Conservation (phyloP, 2,888 invertebrate species). For the Dusona sp. region DNA sequence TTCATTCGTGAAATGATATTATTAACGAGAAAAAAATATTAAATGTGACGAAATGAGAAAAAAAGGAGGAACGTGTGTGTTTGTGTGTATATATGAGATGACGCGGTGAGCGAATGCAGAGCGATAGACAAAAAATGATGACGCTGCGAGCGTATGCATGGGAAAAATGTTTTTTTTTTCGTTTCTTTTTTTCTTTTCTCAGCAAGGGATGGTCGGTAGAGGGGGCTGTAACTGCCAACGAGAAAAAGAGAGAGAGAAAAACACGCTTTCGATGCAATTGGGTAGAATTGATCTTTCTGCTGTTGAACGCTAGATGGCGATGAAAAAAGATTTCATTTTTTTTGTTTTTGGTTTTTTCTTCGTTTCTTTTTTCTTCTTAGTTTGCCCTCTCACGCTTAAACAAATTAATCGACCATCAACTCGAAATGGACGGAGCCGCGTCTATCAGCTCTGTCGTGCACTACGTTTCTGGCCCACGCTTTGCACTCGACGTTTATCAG, state of each 20-base stretch:
- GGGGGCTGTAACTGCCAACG: constrained; percentile 36
- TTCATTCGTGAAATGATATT: constrained; percentile 45
- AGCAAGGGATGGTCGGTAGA: constrained; percentile 64
- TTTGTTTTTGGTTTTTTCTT: constrained; percentile 9
- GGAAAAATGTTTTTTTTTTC: constrained; percentile 19
- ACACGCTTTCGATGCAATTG: constrained; percentile 68
- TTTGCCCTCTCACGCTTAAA: constrained; percentile 14
- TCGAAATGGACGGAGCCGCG: constrained; percentile 98
- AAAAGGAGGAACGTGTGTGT: constrained; percentile 17
- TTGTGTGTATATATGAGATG: constrained; percentile 9
- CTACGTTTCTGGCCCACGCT: constrained; percentile 96
- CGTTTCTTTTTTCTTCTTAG: not conserved
- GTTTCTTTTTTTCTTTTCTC: constrained; percentile 27
- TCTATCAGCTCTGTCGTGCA: constrained; percentile 94
- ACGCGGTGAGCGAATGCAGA: constrained; percentile 24
- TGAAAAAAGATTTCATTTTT: constrained; percentile 20
- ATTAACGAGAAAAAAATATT: constrained; percentile 42
- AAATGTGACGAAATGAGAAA: constrained; percentile 27
- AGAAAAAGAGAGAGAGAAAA: constrained; percentile 48
- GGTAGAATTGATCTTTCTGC: constrained; percentile 68
- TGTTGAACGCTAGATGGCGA: constrained; percentile 57
- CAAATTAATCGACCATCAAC: constrained; percentile 93
- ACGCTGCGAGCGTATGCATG: constrained; percentile 45
- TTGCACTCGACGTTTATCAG: constrained; percentile 97
- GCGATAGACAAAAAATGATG: constrained; percentile 20